These are phyloP conservation scores for Triops longicaudatus DNA, from an alignment of 1,140 invertebrate species.

Conservation along the genomic window DNA sequence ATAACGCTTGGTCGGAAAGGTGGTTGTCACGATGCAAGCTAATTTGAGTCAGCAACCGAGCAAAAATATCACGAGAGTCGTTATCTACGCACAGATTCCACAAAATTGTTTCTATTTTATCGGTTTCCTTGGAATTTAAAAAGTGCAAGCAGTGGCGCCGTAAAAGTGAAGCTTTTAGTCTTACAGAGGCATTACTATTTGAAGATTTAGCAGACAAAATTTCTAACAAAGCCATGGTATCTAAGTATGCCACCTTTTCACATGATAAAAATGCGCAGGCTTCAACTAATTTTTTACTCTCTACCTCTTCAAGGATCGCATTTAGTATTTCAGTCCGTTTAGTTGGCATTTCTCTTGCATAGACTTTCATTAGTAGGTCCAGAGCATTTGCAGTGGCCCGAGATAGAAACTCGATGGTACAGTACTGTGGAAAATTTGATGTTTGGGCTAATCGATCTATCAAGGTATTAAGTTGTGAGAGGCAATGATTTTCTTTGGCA, in stretches of 20 bases:
- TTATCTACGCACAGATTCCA: background rate
- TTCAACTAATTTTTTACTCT: background rate
- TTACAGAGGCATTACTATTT: background rate
- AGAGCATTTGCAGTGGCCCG: background rate
- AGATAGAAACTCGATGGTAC: background rate
- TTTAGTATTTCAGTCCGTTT: background rate
- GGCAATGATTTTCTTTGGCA: background rate
- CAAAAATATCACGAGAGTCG: background rate
- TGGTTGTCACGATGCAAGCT: background rate
- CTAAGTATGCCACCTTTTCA: background rate
- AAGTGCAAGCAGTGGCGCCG: background rate
- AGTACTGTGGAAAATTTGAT: background rate
- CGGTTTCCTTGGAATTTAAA: background rate
- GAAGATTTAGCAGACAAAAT: background rate
- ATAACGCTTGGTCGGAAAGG: background rate
- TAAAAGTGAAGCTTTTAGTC: background rate
- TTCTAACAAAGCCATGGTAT: background rate
- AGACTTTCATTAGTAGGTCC: background rate
- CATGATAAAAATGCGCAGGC: background rate
- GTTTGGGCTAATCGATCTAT: background rate
- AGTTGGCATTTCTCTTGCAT: background rate
- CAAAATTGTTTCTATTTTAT: background rate
- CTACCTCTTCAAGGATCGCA: background rate
- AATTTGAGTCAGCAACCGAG: background rate
- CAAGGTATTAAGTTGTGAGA: background rate